Evolutionary conservation across 2,888 invertebrate species (phyloP).

Genomic region (Liodrosophila aerea): DNA sequence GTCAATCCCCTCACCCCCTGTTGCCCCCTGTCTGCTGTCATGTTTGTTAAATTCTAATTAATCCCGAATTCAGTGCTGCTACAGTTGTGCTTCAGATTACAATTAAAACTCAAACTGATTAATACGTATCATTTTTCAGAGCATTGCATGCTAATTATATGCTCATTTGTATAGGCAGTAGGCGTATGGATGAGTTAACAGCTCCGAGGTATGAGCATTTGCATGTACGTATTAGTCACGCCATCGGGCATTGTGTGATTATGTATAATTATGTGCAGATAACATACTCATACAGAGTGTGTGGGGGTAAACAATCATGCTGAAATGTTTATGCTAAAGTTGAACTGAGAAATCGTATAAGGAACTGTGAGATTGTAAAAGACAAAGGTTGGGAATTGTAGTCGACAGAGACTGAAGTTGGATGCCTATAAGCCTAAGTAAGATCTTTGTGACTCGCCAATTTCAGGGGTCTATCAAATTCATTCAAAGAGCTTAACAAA

Average conservation of each 20-base stretch:
- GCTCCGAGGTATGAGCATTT: constrained; percentile 22
- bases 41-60: constrained; percentile 61
- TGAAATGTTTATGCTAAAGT: too few species aligned
- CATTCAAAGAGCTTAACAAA: too few species aligned
- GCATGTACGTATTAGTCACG: constrained; percentile 28
- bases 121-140: constrained; percentile 52
- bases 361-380: too few species aligned
- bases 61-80: constrained; percentile 32
- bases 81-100: constrained; percentile 54
- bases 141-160: constrained; percentile 21
- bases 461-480: too few species aligned
- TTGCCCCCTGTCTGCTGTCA: constrained; percentile 7
- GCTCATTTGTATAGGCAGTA: constrained; percentile 29
- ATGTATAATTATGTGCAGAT: constrained; percentile 19
- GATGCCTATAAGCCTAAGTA: too few species aligned
- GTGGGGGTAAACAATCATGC: too few species aligned
- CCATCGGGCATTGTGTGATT: constrained; percentile 8
- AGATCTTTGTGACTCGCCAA: too few species aligned
- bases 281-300: too few species aligned
- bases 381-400: too few species aligned
- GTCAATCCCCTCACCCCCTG: constrained; percentile 6
- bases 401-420: too few species aligned
- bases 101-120: constrained; percentile 50
- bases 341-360: too few species aligned
- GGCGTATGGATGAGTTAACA: constrained; percentile 17